These are phyloP conservation scores for Ectropis grisescens DNA, from an alignment of 1,140 invertebrate species.

Conservation along the genomic window DNA sequence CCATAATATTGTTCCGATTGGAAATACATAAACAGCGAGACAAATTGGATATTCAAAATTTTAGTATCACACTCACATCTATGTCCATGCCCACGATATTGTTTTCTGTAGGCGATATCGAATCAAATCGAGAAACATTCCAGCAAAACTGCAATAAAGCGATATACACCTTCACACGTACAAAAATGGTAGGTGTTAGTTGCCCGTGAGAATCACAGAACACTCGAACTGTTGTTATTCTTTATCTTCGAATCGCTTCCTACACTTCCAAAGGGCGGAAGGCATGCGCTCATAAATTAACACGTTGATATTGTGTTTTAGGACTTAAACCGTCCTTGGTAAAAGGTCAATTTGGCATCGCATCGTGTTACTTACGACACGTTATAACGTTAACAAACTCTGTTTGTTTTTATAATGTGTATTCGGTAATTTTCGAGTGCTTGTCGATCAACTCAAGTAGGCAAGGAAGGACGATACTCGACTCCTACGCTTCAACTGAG, in stretches of 20 bases:
- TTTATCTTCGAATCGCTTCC: constrained; percentile 66
- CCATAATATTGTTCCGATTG: constrained; percentile 39
- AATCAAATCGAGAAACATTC: too few relatives aligned
- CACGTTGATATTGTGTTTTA: constrained; percentile 37
- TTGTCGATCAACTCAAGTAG: constrained; percentile 31
- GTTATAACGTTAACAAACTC: constrained; percentile 32
- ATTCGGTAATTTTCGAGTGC: constrained; percentile 45
- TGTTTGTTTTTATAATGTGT: constrained; percentile 44
- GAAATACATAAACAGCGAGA: constrained; percentile 28
- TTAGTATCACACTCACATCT: constrained; percentile 5
- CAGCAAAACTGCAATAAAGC: too few relatives aligned
- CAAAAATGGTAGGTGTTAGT: constrained; percentile 29
- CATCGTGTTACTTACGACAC: constrained; percentile 34
- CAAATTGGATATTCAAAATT: constrained; percentile 1
- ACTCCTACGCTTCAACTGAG: constrained; percentile 17
- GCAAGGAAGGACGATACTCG: constrained; percentile 30
- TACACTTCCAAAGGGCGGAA: constrained; percentile 57
- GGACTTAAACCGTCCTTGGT: constrained; percentile 31
- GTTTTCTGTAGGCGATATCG: too few relatives aligned
- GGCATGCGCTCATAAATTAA: constrained; percentile 63
- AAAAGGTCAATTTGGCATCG: constrained; percentile 42
- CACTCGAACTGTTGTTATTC: constrained; percentile 52
- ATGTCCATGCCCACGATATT: not conserved
- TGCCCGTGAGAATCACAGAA: constrained; percentile 53
- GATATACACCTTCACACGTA: constrained; percentile 24